phyloP scores from a whole-genome alignment of 2,797 vertebrate genomes.

The Lutjanus campechanus region DNA sequence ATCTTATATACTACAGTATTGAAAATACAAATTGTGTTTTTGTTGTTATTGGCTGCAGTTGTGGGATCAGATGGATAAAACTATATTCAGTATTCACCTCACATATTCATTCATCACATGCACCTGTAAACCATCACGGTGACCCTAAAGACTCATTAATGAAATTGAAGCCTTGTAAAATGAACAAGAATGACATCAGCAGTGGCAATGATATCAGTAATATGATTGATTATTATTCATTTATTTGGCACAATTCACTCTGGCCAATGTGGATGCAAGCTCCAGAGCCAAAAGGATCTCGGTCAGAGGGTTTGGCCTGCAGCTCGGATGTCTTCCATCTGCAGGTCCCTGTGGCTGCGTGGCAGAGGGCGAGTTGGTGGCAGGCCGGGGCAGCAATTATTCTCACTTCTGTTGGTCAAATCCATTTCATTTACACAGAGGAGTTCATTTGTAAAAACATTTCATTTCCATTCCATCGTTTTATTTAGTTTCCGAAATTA shows the following conservation, averaged over 20 bases:
- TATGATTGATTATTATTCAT: not conserved
- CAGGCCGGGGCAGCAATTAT: conserved; percentile 11
- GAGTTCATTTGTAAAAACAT: not conserved
- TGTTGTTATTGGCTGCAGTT: not conserved
- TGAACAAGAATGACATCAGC: not conserved
- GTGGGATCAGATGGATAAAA: not conserved
- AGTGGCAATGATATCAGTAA: not conserved
- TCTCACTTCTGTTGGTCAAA: conserved; percentile 9
- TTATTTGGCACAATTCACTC: not conserved
- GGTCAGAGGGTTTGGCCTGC: too few relatives aligned
- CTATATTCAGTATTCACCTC: too few relatives aligned
- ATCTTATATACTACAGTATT: too few relatives aligned
- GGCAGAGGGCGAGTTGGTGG: not conserved
- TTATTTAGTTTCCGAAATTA: not conserved
- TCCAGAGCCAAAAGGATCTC: not conserved
- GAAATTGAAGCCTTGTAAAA: not conserved
- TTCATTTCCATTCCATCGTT: not conserved
- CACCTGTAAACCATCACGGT: not conserved
- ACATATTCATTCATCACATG: conserved; percentile 5
- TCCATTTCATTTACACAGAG: not conserved
- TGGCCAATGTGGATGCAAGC: not conserved
- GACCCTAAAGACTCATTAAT: not conserved
- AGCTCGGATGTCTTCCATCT: too few relatives aligned
- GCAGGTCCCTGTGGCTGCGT: too few relatives aligned
- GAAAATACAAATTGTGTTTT: too few relatives aligned